Percentiles rank a stretch among this genome's conserved stretches.
Evolutionary conservation across 2,888 invertebrate genomes (phyloP).

Genomic region (Lordiphosa andalusiaca): DNA sequence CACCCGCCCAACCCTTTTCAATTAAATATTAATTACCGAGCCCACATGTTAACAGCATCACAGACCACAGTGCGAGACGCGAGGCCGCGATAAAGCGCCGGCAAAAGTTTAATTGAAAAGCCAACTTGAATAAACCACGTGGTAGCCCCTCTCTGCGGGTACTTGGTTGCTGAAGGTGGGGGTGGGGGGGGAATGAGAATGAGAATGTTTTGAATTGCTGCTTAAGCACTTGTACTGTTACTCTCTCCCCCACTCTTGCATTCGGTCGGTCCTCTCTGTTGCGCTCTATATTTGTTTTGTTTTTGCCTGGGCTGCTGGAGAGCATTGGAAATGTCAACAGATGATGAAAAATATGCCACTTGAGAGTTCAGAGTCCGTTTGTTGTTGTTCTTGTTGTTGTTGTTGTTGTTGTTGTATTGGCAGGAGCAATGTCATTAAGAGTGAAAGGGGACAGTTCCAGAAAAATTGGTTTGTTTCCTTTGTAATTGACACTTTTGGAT

Average conservation of each 20-base stretch:
- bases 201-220: conserved; percentile 54
- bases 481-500: conserved; percentile 38
- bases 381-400: conserved; percentile 31
- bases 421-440: conserved; percentile 39
- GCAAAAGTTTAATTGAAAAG: conserved; percentile 66
- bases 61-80: conserved; percentile 39
- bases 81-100: conserved; percentile 22
- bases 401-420: conserved; percentile 62
- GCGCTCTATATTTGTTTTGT: conserved; percentile 19
- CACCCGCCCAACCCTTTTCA: conserved; percentile 1
- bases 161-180: conserved; percentile 11
- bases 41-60: conserved; percentile 10
- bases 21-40: background rate
- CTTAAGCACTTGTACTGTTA: conserved; percentile 7
- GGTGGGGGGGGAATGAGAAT: background rate
- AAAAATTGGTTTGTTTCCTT: conserved; percentile 12
- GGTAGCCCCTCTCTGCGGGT: conserved; percentile 37
- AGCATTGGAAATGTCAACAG: conserved; percentile 54
- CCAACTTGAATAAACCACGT: conserved; percentile 66
- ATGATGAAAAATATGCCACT: conserved; percentile 72
- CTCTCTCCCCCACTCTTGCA: conserved; percentile 3
- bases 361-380: conserved; percentile 41
- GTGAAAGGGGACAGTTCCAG: conserved; percentile 14
- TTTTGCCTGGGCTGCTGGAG: conserved; percentile 26
- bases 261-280: background rate